Conservation (phyloP, 2,888 invertebrate species). For the Stenodera caucasica region DNA sequence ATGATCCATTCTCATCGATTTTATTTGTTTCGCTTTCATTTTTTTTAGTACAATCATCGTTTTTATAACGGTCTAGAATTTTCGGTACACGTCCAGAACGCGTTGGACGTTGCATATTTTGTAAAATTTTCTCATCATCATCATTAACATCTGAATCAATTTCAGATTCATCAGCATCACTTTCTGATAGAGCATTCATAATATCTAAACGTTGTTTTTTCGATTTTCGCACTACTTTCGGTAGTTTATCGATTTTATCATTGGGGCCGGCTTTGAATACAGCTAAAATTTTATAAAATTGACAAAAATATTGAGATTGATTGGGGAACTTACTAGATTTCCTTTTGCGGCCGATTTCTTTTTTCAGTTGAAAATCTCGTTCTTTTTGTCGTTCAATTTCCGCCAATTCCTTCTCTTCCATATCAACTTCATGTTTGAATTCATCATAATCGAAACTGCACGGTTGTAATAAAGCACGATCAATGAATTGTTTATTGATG, state of each 20-base stretch:
- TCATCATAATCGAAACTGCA: conserved; percentile 69
- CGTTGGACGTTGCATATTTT: conserved; percentile 48
- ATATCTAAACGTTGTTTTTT: conserved; percentile 31
- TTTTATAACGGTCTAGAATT: conserved; percentile 22
- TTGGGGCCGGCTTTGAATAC: background rate
- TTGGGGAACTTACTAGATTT: conserved; percentile 21
- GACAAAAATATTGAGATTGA: background rate
- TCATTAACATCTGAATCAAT: conserved; percentile 25
- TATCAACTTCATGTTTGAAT: conserved; percentile 61
- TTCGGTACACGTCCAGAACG: conserved; percentile 56
- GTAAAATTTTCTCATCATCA: conserved; percentile 42
- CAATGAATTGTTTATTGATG: conserved; percentile 70
- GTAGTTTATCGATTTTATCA: conserved; percentile 15
- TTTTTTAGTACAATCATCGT: conserved; percentile 7
- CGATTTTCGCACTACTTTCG: conserved; percentile 23
- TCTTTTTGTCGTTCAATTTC: conserved; percentile 39
- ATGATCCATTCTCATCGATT: conserved; percentile 56
- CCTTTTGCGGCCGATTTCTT: conserved; percentile 26
- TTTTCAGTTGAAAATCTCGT: conserved; percentile 32
- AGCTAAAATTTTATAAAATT: conserved; percentile 9
- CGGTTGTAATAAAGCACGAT: conserved; percentile 72
- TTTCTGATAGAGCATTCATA: conserved; percentile 36
- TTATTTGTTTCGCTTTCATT: conserved; percentile 5
- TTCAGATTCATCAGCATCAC: conserved; percentile 41
- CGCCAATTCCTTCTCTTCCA: conserved; percentile 54